Evolutionary conservation across 2,888 invertebrate species (phyloP).

Genomic region (Sipha maydis): DNA sequence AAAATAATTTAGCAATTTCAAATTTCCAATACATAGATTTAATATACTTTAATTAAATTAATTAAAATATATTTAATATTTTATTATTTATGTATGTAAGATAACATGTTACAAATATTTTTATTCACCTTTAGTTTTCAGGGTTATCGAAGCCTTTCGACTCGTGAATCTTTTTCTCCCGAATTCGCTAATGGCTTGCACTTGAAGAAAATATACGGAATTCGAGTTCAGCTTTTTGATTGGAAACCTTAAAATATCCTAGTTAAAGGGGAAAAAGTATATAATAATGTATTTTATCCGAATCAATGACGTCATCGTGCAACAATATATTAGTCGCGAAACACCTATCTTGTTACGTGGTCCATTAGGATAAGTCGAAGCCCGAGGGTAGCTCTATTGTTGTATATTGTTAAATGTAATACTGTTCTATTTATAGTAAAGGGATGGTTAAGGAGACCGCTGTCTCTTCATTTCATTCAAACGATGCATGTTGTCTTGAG

Average conservation of each 20-base stretch:
- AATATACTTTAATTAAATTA: no score
- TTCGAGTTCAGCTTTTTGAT: constrained; percentile 76
- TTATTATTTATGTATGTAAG: no score
- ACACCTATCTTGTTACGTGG: constrained; percentile 61
- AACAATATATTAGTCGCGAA: constrained; percentile 47
- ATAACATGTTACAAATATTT: constrained; percentile 65
- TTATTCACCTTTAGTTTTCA: constrained; percentile 75
- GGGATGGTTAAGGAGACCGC: constrained; percentile 40
- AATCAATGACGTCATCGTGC: constrained; percentile 56
- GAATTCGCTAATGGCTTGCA: constrained; percentile 79
- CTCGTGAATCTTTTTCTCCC: constrained; percentile 77
- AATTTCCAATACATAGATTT: no score
- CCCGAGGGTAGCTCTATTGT: constrained; percentile 62
- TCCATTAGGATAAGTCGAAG: constrained; percentile 61
- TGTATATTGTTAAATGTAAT: constrained; percentile 42
- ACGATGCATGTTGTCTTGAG: constrained; percentile 58
- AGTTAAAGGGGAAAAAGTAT: constrained; percentile 66
- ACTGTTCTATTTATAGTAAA: constrained; percentile 52
- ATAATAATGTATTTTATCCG: constrained; percentile 31
- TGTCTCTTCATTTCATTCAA: constrained; percentile 49
- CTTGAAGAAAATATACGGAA: constrained; percentile 81
- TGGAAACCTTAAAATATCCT: constrained; percentile 75
- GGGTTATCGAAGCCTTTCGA: constrained; percentile 76
- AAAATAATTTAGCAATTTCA: no score
- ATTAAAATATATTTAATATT: no score